Base-by-base conservation (phyloP, 1,140 invertebrate genomes). In the Agrypnia vestita region DNA sequence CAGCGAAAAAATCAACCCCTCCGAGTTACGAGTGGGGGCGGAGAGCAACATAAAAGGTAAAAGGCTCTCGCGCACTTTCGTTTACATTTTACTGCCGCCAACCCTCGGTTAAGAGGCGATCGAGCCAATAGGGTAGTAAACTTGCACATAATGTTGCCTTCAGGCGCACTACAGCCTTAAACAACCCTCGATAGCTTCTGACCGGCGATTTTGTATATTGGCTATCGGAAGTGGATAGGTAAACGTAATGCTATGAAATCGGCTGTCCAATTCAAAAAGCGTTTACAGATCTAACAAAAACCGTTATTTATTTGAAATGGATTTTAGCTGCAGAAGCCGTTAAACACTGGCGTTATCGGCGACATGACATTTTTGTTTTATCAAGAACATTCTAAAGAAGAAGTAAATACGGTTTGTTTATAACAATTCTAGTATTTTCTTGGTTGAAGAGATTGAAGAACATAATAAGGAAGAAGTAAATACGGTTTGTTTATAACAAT, bases 31-130 rank as follows among this genome's bases (percentile, higher is more conserved):
- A 62, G 21, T 71, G 47, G 47, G 67, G 43, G 64, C 11, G 49
- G 17, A 25, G 44, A 64, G 55, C 62, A 44, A 67, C 77, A 79
- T 82, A 82, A 82, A 82, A 82, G 76, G 73, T 79, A 82, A 82
- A 74, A 76, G 81, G 78, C 62, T 79, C 80, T 82, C 71, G 73
- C 71, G 73, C 80, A 77, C 69, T 82, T 82, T 82, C 78, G 81
- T 82, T 82, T 82, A 82, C 81, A 78, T 82, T 82, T 82, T 82
- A 82, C 61, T 80, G 78, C 75, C 55, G 15, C 56, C 43, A n/a
- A 15, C 77, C 25, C 73, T 51, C 61, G 51, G 44, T 75, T 49
- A 59, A 62, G 49, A 74, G 67, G 74, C 77, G 77, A 82, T 82
- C 78, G 71, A 35, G 55, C 46, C 51, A 82, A 79, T 82, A 64